phyloP scores from a whole-genome alignment of 2,797 vertebrate species.

The Xenops minutus region DNA sequence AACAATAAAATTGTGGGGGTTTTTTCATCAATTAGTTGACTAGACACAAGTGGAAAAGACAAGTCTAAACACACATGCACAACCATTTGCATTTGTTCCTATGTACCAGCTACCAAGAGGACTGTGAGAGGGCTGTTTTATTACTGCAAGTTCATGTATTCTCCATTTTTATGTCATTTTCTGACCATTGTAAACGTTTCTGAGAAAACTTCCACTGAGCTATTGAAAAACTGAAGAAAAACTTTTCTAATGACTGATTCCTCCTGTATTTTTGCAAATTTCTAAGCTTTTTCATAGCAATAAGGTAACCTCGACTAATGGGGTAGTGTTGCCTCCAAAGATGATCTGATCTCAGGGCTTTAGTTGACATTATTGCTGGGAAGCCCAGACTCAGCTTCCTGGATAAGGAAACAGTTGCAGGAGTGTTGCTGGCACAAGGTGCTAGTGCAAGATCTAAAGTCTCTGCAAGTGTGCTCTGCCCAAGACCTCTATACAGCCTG shows the following conservation, averaged over 20 bases:
- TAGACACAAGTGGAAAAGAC: neutral
- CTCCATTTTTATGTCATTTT: neutral
- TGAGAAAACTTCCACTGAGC: neutral
- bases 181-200: neutral
- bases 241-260: neutral
- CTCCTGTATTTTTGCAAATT: neutral
- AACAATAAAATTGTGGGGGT: neutral
- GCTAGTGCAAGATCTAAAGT: neutral
- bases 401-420: neutral
- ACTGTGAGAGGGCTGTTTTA: neutral
- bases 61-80: neutral
- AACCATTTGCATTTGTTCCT: neutral
- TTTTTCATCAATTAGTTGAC: neutral
- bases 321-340: neutral
- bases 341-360: neutral
- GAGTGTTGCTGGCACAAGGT: neutral
- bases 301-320: fast-evolving
- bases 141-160: neutral
- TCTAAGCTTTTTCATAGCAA: neutral
- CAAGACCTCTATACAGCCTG: neutral
- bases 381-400: neutral
- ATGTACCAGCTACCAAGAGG: neutral
- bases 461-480: neutral
- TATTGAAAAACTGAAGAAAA: neutral
- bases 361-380: fast-evolving